phyloP scores from a whole-genome alignment of 1,140 invertebrate genomes.

The Amyelois transitella region DNA sequence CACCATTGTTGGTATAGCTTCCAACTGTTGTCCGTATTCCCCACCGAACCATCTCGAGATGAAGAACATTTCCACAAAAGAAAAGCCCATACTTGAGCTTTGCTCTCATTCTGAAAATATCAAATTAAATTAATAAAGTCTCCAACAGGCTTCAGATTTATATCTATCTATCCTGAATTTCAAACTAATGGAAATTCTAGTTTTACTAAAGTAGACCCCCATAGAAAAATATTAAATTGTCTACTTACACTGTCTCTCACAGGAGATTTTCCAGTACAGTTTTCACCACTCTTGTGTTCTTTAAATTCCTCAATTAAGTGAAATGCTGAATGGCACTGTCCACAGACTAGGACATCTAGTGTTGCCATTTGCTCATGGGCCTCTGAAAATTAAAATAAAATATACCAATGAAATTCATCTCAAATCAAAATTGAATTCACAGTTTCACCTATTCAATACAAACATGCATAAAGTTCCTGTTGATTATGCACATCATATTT shows the following conservation, averaged over 20 bases:
- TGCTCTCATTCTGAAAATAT: slow-evolving; percentile 79
- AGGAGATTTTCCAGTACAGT: slow-evolving; percentile 75
- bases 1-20: slow-evolving; percentile 88
- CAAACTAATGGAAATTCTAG: too few relatives aligned
- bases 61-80: slow-evolving; percentile 85
- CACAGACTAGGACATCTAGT: slow-evolving; percentile 86
- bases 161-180: too few relatives aligned
- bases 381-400: slow-evolving; percentile 68
- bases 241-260: slow-evolving; percentile 75
- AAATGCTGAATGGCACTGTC: slow-evolving; percentile 84
- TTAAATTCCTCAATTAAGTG: slow-evolving; percentile 86
- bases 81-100: slow-evolving; percentile 89
- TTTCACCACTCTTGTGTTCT: slow-evolving; percentile 77
- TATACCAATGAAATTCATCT: slow-evolving; percentile 3
- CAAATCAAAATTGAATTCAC: too few relatives aligned
- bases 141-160: too few relatives aligned
- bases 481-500: too few relatives aligned
- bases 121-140: background rate
- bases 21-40: slow-evolving; percentile 79
- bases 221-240: too few relatives aligned
- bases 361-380: slow-evolving; percentile 83
- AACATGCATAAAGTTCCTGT: too few relatives aligned
- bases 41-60: slow-evolving; percentile 67
- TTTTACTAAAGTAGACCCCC: too few relatives aligned
- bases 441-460: too few relatives aligned